Evolutionary conservation across 2,888 invertebrate genomes (phyloP).

Genomic region (Microchrysa polita): DNA sequence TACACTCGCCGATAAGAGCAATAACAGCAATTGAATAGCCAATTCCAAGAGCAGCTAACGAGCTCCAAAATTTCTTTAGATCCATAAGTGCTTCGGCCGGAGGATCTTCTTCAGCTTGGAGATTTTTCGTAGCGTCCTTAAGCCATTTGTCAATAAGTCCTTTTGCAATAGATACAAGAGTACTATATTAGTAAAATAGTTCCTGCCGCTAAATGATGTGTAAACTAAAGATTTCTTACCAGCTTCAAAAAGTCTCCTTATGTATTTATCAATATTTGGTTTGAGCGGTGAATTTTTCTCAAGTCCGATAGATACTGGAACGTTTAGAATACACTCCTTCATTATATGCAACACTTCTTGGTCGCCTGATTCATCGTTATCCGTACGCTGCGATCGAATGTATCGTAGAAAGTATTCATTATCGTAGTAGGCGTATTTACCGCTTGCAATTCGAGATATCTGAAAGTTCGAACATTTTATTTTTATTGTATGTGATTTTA

Average conservation of each 20-base stretch:
- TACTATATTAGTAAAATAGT: slow-evolving; percentile 7
- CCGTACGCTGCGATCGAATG: slow-evolving; percentile 66
- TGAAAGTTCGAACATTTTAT: slow-evolving; percentile 48
- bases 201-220: neutral
- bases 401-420: slow-evolving; percentile 77
- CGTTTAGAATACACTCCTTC: slow-evolving; percentile 81
- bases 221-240: slow-evolving; percentile 63
- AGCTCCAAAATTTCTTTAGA: slow-evolving; percentile 80
- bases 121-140: slow-evolving; percentile 74
- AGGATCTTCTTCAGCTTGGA: slow-evolving; percentile 69
- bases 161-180: slow-evolving; percentile 59
- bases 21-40: slow-evolving; percentile 73
- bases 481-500: too few relatives aligned
- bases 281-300: slow-evolving; percentile 85
- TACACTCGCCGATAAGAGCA: slow-evolving; percentile 70
- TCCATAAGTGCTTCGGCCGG: slow-evolving; percentile 81
- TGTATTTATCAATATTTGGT: slow-evolving; percentile 72
- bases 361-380: slow-evolving; percentile 57
- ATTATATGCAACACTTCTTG: slow-evolving; percentile 75
- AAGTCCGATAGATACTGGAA: slow-evolving; percentile 83
- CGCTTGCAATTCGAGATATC: slow-evolving; percentile 72
- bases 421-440: slow-evolving; percentile 82
- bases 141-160: slow-evolving; percentile 84
- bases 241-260: slow-evolving; percentile 76
- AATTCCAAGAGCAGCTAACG: slow-evolving; percentile 75